Evolutionary conservation across 2,113 vertebrate genomes (phyloP), one percentile per base, ranked within the genome.

Genomic region (Phaethon lepturus): DNA sequence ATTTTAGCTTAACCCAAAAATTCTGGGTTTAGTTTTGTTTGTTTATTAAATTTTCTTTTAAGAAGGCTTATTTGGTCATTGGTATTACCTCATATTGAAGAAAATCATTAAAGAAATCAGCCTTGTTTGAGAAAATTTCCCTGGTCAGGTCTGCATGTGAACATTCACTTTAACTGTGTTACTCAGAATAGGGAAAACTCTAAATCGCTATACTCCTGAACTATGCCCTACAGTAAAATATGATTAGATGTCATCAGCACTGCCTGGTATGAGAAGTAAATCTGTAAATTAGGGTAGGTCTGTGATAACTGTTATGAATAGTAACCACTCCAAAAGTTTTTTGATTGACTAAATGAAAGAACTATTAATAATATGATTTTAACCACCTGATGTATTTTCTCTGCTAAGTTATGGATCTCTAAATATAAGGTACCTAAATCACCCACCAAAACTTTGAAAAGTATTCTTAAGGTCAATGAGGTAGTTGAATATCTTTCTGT

Each of bases 21-120:
- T 49, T 2, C 2, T 56, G 14, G 3, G 1, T 2, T 53, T 62
- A 73, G 2, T 28, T 86, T 67, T 15, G 0, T 4, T 49, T 38
- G 13, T 1, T 4, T 23, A 49, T 79, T 59, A 38, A 38, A 38
- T 13, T 13, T n/a, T 24, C 67, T 82, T 49, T 55, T 23, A 64
- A 58, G 26, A n/a, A 3, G 19, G 3, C 3, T 83, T 64, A 31
- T 62, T 77, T 64, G 4, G 6, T 66, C 20, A 35, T 20, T 60
- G 7, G 1, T 11, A 52, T 79, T 45, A 68, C 3, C 2, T 76
- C 5, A 45, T 35, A 72, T 40, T n/a, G 52, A 75, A 55, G 20
- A 45, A 63, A 24, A 7, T 14, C 1, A 31, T 42, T 68, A 25
- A 59, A 40, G 1, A 23, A 71, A 59, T 81, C n/a, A 4, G 2